Conservation (phyloP, 1,140 invertebrate species). For the Lamellibrachia luymesi region DNA sequence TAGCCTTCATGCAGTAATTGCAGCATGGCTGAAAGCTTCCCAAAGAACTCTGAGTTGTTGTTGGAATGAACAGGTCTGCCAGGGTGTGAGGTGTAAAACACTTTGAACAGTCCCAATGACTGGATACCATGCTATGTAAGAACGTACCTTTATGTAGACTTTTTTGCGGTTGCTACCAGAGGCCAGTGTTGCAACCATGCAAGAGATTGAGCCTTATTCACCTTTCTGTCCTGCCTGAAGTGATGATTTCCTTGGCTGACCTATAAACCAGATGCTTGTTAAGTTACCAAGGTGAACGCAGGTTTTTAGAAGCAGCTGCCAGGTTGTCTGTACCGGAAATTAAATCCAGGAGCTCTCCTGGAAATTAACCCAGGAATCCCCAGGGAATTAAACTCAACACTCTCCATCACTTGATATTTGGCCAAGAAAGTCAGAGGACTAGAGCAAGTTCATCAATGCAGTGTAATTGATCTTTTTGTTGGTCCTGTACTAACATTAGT, state of each 20-base stretch:
- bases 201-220: neutral
- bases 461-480: too few species aligned
- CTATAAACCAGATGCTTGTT: neutral
- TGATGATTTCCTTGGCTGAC: neutral
- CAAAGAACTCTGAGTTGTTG: too few species aligned
- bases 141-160: neutral
- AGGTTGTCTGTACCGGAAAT: neutral
- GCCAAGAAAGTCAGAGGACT: neutral
- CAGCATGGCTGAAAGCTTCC: too few species aligned
- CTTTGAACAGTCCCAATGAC: neutral
- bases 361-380: too few species aligned
- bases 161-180: neutral
- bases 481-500: too few species aligned
- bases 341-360: neutral
- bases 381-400: neutral
- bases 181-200: neutral
- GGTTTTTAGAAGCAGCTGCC: neutral
- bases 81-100: too few species aligned
- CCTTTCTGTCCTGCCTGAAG: neutral
- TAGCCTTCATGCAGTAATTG: too few species aligned
- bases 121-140: neutral
- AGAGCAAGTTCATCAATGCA: neutral
- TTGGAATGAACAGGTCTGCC: too few species aligned
- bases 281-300: neutral
- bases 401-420: neutral